Evolutionary conservation across 2,888 invertebrate genomes (phyloP), one percentile per base, ranked within the genome.

Genomic region (Lasioglossum vierecki): DNA sequence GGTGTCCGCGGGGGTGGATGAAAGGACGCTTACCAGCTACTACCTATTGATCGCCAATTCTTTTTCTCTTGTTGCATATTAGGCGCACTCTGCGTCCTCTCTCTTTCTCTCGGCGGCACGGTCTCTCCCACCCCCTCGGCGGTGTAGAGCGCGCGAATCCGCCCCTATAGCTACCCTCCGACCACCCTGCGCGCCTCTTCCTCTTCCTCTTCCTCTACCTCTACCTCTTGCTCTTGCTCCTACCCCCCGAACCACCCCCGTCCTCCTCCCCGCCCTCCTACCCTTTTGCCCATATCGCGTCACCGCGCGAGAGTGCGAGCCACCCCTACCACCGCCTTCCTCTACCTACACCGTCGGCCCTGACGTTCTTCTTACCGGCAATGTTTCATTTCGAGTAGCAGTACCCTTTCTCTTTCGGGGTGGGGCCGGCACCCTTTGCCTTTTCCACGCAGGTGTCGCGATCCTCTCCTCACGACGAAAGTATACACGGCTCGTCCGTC

Each of bases 11-110:
- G 93, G 93, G 93, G 93, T 91, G 94, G 94, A 94, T 95, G 94
- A 94, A 95, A 95, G 95, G 94, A 94, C 94, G 95, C 94, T 94
- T 94, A 95, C 94, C 94, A 94, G 94, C 94, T 94, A 95, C 94
- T 95, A 94, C 95, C 95, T 95, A 95, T 95, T 95, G 95, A 95
- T 95, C 95, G 95, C 93, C 94, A 93, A 94, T 95, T 95, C 95
- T 95, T 95, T 95, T 95, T 95, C 95, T 95, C 95, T 94, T 94
- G 95, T 94, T 95, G 94, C 95, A 95, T 95, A 95, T 95, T 94
- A 95, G 95, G 94, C 94, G 94, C 93, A 92, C 94, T 94, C 94
- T 92, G 91, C 91, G 91, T 92, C 88, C 87, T 86, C 87, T 89
- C 89, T 87, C 88, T 91, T 86, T 88, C 88, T 87, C 89, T 88